Conservation (phyloP, 2,888 invertebrate genomes). For the Ormyrus labotus region DNA sequence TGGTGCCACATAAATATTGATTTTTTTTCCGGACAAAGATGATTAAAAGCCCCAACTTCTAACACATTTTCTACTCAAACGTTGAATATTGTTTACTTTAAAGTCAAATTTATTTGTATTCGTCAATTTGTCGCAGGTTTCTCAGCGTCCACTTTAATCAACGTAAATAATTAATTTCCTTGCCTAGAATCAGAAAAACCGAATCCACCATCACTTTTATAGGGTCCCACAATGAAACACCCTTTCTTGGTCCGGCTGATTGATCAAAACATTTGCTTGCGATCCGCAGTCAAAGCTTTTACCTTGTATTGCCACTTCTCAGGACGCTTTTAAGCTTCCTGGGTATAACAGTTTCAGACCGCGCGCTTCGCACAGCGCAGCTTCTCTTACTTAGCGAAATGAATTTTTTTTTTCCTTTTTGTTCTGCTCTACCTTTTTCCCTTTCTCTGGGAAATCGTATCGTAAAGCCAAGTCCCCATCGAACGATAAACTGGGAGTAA, state of each 20-base stretch:
- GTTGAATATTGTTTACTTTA: too few relatives aligned
- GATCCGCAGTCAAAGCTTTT: slow-evolving; percentile 24
- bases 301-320: slow-evolving; percentile 26
- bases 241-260: neutral
- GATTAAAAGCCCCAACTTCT: too few relatives aligned
- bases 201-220: too few relatives aligned
- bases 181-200: too few relatives aligned
- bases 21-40: too few relatives aligned
- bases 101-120: too few relatives aligned
- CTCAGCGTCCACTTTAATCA: too few relatives aligned
- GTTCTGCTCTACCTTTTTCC: neutral
- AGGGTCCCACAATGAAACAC: too few relatives aligned
- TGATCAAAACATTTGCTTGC: slow-evolving; percentile 20
- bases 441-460: neutral
- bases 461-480: neutral
- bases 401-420: slow-evolving; percentile 21
- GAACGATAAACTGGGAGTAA: slow-evolving; percentile 1
- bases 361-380: neutral
- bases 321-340: slow-evolving; percentile 25
- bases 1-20: too few relatives aligned
- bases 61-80: too few relatives aligned
- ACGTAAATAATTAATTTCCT: too few relatives aligned
- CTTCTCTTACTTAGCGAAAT: slow-evolving; percentile 44
- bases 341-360: neutral
- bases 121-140: too few relatives aligned